Evolutionary conservation across 2,113 vertebrate genomes (phyloP).

Genomic region (Guaruba guarouba): DNA sequence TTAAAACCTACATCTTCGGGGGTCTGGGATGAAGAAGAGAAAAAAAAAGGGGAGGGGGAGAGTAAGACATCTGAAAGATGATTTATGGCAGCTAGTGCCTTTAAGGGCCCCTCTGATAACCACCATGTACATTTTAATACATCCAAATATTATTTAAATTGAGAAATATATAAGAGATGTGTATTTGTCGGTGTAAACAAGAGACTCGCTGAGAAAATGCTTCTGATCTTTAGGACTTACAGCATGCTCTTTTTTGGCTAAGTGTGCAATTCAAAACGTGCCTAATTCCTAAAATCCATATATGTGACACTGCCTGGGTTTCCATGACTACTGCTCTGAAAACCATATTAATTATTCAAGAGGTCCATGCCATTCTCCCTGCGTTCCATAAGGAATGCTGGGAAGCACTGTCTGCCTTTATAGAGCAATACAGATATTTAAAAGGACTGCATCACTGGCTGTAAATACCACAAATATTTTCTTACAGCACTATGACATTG

Average conservation of each 20-base stretch:
- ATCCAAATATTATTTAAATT: background rate
- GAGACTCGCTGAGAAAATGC: background rate
- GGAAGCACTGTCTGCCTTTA: slow-evolving; percentile 66
- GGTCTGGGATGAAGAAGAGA: background rate
- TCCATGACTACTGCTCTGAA: slow-evolving; percentile 82
- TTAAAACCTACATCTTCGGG: slow-evolving; percentile 45
- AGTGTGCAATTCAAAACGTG: slow-evolving; percentile 74
- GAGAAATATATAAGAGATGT: background rate
- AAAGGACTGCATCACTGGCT: slow-evolving; percentile 53
- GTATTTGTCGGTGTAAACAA: slow-evolving; percentile 9
- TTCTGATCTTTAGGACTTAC: slow-evolving; percentile 33
- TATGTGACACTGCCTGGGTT: slow-evolving; percentile 76
- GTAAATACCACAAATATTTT: slow-evolving; percentile 64
- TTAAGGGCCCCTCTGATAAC: background rate
- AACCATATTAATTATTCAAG: slow-evolving; percentile 84
- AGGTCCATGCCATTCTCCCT: slow-evolving; percentile 75
- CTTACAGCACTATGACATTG: slow-evolving; percentile 41
- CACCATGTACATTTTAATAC: background rate
- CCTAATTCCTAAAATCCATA: slow-evolving; percentile 79
- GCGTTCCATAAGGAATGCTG: slow-evolving; percentile 73
- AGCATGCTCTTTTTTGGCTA: slow-evolving; percentile 60
- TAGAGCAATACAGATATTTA: slow-evolving; percentile 68
- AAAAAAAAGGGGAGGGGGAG: background rate
- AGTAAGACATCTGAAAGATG: slow-evolving; percentile 11
- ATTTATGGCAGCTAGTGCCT: background rate